Evolutionary conservation across 2,888 invertebrate species (phyloP), one percentile per base, ranked within the genome.

Genomic region (Latrodectus elegans): DNA sequence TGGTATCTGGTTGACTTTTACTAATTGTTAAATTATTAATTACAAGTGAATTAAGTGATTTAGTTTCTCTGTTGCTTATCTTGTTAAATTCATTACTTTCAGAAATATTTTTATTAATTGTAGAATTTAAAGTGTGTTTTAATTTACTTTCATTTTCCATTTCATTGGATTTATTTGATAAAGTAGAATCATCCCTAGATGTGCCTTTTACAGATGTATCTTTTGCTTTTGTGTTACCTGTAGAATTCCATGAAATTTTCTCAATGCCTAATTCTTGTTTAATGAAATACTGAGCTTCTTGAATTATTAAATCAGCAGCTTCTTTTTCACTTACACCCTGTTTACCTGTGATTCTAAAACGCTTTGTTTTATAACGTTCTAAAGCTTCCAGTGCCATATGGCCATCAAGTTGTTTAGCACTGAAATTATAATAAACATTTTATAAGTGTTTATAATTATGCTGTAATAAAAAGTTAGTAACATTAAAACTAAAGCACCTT

Each of bases 301-400:
- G 91, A 26, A 97, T 95, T 26, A 98, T 93, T 90, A 96, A 93
- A 88, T 94, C 92, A 6, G 98, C 97, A 8, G 97, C 97, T 92
- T 97, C 95, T 82, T 93, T 94, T 80, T 96, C 95, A 1, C 96
- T 96, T 90, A 97, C 92, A 55, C 96, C 96, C 90, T 95, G 94
- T 91, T 94, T 95, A 22, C 97, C 97, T 1, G 95, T 96, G 15
- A 97, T 94, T 94, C 95, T 96, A 88, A 97, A 94, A 90, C 94
- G 95, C 91, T 95, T 94, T 74, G 95, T 94, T 92, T 94, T 94
- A 91, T 95, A 95, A 81, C 95, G 94, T 91, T 95, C 94, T 74
- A 94, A 93, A 11, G 94, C 93, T 91, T 95, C 95, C 89, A 93
- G 92, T 77, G 93, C 94, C 89, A 95, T 94, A 92, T 97, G 96